Conservation (phyloP, 2,797 vertebrate genomes). For the Phoebastria nigripes region DNA sequence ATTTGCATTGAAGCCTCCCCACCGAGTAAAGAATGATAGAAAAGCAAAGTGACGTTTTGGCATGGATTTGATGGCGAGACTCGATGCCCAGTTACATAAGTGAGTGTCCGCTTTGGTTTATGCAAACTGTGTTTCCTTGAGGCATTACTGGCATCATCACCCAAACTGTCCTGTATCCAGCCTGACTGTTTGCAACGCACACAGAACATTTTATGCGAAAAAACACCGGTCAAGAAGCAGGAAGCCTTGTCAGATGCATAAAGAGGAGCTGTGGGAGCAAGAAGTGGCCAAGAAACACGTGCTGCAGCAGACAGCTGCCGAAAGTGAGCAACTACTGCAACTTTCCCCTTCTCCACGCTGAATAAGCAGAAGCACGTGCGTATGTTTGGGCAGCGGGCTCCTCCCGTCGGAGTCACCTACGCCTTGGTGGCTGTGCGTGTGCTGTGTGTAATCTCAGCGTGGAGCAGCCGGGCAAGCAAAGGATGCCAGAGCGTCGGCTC, state of each 20-base stretch:
- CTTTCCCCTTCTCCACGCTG: accelerated
- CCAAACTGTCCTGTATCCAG: not conserved
- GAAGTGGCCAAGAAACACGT: not conserved
- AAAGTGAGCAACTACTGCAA: not conserved
- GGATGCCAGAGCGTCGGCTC: accelerated
- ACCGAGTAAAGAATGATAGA: not conserved
- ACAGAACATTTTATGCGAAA: accelerated
- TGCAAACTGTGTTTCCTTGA: not conserved
- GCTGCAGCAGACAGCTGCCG: not conserved
- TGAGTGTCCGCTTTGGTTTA: not conserved
- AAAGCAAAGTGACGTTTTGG: not conserved
- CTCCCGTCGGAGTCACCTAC: not conserved
- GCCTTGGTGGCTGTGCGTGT: accelerated
- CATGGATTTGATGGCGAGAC: not conserved
- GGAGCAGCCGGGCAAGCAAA: not conserved
- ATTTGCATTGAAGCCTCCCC: not conserved
- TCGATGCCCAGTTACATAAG: not conserved
- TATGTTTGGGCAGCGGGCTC: not conserved
- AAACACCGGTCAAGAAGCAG: not conserved
- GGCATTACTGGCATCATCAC: not conserved
- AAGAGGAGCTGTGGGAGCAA: not conserved
- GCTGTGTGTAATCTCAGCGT: not conserved
- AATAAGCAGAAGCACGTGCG: accelerated
- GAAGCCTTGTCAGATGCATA: not conserved
- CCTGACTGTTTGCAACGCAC: not conserved